Evolutionary conservation across 2,888 invertebrate genomes (phyloP).

Genomic region (Nephrotoma appendiculata): DNA sequence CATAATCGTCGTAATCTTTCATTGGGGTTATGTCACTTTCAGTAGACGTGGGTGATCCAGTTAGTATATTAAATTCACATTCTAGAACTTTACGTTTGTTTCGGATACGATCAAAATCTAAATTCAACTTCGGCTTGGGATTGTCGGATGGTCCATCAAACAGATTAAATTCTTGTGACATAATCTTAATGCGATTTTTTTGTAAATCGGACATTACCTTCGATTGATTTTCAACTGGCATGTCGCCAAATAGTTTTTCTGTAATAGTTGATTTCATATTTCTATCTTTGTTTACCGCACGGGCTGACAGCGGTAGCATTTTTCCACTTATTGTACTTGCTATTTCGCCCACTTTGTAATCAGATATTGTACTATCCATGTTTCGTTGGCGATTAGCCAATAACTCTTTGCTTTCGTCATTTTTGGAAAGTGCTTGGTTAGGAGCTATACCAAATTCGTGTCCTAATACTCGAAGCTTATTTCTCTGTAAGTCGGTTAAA

Average conservation of each 20-base stretch:
- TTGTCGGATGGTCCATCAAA: conserved; percentile 14
- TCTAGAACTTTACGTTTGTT: conserved; percentile 20
- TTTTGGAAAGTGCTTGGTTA: not conserved
- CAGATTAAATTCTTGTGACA: conserved; percentile 20
- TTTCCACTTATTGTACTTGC: not conserved
- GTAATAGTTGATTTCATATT: conserved; percentile 18
- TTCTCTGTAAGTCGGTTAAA: conserved; percentile 43
- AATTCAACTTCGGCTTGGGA: conserved; percentile 13
- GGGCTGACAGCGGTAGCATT: not conserved
- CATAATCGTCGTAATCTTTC: conserved; percentile 10
- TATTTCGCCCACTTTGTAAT: not conserved
- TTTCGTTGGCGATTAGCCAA: conserved; percentile 1
- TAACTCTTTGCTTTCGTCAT: conserved; percentile 7
- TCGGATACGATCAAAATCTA: conserved; percentile 18
- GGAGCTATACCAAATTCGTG: conserved; percentile 39
- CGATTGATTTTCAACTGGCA: not conserved
- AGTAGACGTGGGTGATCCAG: conserved; percentile 23
- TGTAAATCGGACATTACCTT: conserved; percentile 24
- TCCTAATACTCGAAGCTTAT: conserved; percentile 43
- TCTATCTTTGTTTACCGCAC: not conserved
- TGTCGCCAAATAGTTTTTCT: not conserved
- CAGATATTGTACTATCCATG: not conserved
- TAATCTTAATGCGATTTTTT: conserved; percentile 27
- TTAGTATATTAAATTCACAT: conserved; percentile 21
- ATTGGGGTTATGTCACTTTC: conserved; percentile 16